Evolutionary conservation across 2,888 invertebrate genomes (phyloP), one percentile per base, ranked within the genome.

Genomic region (Aphodius granarius): DNA sequence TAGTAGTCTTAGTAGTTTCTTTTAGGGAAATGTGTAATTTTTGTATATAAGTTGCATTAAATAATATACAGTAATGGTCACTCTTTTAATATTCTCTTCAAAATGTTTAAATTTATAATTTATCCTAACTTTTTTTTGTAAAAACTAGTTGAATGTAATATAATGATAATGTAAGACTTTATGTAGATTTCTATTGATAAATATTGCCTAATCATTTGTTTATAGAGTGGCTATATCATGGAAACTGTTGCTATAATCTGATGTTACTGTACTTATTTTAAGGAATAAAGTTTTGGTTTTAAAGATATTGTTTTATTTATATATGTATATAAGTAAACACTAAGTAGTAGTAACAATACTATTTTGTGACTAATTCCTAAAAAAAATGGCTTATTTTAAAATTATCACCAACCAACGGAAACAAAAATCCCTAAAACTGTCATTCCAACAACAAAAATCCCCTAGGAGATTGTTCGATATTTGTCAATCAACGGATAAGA

Each of bases 401-500:
- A n/a, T n/a, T n/a, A n/a, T n/a, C n/a, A n/a, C n/a, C n/a, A n/a
- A n/a, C n/a, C n/a, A n/a, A n/a, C n/a, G n/a, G n/a, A n/a, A n/a
- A n/a, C n/a, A 63, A 63, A 16, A 63, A 63, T 63, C 63, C 63
- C n/a, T 63, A 63, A 63, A 63, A 63, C n/a, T n/a, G n/a, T 63
- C 3, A 16, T 3, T n/a, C 19, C 2, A 65, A 65, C 17, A 65
- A 3, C 5, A 65, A 68, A 66, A 20, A 68, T 68, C 21, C 68
- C 68, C 68, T 3, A 73, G 66, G 18, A 22, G 75, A 71, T 75
- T 73, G 75, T 75, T 78, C 74, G 72, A 76, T 78, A 71, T 71
- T 71, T 71, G 63, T 71, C 73, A 72, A 68, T 65, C 19, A 66
- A 76, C 74, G 76, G 78, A 74, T 76, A 74, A 76, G 76, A 76